Conservation (phyloP, 2,888 invertebrate genomes). For the Lobophora halterata region DNA sequence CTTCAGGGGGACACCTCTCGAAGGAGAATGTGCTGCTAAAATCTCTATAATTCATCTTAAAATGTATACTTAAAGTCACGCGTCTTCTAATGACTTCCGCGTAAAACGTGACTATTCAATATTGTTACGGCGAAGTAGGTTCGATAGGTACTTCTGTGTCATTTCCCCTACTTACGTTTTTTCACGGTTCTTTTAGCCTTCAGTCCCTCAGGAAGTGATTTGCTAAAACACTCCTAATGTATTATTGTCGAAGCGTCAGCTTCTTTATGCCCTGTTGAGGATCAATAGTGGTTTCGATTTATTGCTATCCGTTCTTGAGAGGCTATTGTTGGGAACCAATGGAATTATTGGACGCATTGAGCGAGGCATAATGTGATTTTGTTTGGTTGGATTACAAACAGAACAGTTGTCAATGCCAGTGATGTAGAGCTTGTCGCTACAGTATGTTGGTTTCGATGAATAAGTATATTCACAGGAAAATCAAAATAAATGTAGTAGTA, state of each 20-base stretch:
- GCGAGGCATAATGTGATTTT: constrained; percentile 50
- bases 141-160: constrained; percentile 65
- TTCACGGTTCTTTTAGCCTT: constrained; percentile 58
- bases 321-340: constrained; percentile 64
- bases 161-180: constrained; percentile 74
- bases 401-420: constrained; percentile 30
- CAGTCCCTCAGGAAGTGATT: constrained; percentile 71
- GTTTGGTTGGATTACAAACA: constrained; percentile 46
- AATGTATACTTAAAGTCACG: too few relatives aligned
- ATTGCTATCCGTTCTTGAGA: constrained; percentile 67
- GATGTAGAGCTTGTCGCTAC: constrained; percentile 27
- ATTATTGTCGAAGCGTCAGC: constrained; percentile 68
- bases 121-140: constrained; percentile 59
- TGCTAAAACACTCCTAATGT: constrained; percentile 77
- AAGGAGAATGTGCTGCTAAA: too few relatives aligned
- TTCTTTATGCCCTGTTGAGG: constrained; percentile 73
- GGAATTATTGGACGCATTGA: constrained; percentile 63
- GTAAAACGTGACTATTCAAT: constrained; percentile 72
- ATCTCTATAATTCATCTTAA: too few relatives aligned
- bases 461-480: too few relatives aligned
- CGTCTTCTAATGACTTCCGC: background rate
- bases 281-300: constrained; percentile 70
- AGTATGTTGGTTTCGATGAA: constrained; percentile 27
- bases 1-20: too few relatives aligned
- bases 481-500: too few relatives aligned